Base-by-base conservation (phyloP, 1,140 invertebrate genomes). In the Formica exsecta region DNA sequence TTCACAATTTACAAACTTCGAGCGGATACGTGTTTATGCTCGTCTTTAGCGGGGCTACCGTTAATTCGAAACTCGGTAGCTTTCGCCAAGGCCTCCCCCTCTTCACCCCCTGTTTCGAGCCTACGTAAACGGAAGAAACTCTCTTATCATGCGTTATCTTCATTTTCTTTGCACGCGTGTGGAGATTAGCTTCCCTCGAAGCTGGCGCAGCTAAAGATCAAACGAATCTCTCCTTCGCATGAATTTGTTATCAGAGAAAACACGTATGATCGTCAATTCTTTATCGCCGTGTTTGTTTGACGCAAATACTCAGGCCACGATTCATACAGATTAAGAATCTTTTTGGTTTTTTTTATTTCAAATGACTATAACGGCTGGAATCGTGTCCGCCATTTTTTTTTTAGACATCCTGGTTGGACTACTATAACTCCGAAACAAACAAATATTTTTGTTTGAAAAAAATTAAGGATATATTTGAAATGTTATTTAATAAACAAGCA, bases 161-260 rank as follows among this genome's bases (percentile, higher is more conserved):
- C 9, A 9, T 29, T 38, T 57, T 68, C 32, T 22, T 29, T 71
- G 32, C 11, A 13, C 38, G 36, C n/a, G 25, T 4, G 25, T 8
- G 13, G 22, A 32, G 1, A 3, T 29, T 48, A 48, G 9, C 8
- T 41, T 9, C n/a, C 32, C 44, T 71, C 25, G 44, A 54, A 11
- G 41, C 19, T 16, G 19, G 32, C 32, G 66, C 38, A 36, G 54
- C 64, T 9, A 3, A 68, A 83, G 54, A 73, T 73, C 68, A 83
- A 81, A 83, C 38, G 54, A 73, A 44, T 83, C 54, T 48, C 25
- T 59, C 36, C 2, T 8, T 64, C 51, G 19, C 36, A 3, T 25
- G 29, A 83, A 83, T 83, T 70, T 73, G 8, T 83, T 83, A 83
- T 83, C 79, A 22, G 3, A 44, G 66, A 65, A 73, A 73, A 61